These are phyloP conservation scores for Diplodus sargus DNA, from an alignment of 2,797 vertebrate species.

Conservation along the genomic window DNA sequence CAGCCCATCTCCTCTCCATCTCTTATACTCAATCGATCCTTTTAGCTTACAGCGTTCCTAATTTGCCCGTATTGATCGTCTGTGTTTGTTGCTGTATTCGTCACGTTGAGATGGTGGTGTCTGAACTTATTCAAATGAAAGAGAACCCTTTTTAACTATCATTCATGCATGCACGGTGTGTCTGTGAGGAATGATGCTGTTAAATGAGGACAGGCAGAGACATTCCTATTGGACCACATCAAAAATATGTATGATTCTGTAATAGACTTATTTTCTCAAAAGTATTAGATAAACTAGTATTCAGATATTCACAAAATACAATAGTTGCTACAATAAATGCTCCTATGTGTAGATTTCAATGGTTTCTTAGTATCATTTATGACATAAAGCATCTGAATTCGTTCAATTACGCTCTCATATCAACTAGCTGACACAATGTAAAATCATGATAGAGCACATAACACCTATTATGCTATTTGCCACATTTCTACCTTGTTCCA, in stretches of 20 bases:
- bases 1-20: constrained; percentile 34
- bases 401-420: not conserved
- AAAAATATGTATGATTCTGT: not conserved
- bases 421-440: not conserved
- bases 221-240: not conserved
- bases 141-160: constrained; percentile 2
- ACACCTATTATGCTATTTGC: not conserved
- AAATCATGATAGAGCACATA: not conserved
- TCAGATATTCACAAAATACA: not conserved
- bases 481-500: not conserved
- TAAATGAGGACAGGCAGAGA: not conserved
- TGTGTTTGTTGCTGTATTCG: constrained; percentile 42
- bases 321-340: not conserved
- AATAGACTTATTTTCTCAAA: not conserved
- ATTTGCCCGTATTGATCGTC: constrained; percentile 59
- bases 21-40: constrained; percentile 46
- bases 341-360: not conserved
- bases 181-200: not conserved
- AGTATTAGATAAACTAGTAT: not conserved
- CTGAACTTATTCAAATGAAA: constrained; percentile 33
- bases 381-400: not conserved
- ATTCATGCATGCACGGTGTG: constrained; percentile 23
- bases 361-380: not conserved
- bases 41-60: constrained; percentile 50
- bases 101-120: constrained; percentile 19